phyloP scores from a whole-genome alignment of 1,140 invertebrate species.

The Vanessa atalanta region DNA sequence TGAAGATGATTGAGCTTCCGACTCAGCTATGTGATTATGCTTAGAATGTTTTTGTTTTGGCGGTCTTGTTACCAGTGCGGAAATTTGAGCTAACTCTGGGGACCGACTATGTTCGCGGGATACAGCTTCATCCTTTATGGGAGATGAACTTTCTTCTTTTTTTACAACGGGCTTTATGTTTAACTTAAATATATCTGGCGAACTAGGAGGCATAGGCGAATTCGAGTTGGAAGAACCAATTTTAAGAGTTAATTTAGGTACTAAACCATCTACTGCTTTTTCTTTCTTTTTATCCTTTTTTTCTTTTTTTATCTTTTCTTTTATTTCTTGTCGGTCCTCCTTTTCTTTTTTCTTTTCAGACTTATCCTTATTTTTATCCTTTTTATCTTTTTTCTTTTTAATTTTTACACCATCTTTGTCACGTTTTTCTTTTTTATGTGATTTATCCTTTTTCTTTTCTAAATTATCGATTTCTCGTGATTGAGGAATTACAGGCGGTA shows the following conservation, averaged over 20 bases:
- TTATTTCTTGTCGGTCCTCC: constrained; percentile 81
- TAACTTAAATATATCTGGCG: constrained; percentile 85
- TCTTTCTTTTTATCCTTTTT: constrained; percentile 84
- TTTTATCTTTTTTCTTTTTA: constrained; percentile 90
- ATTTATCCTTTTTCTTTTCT: constrained; percentile 85
- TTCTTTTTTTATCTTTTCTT: constrained; percentile 83
- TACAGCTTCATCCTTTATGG: constrained; percentile 59
- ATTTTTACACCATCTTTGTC: constrained; percentile 84
- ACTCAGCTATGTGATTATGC: constrained; percentile 63
- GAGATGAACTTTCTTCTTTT: constrained; percentile 78
- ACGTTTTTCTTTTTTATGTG: constrained; percentile 87
- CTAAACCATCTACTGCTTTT: constrained; percentile 78
- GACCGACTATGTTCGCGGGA: constrained; percentile 83
- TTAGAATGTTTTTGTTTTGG: constrained; percentile 83
- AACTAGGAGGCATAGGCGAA: constrained; percentile 84
- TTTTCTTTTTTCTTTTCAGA: constrained; percentile 82
- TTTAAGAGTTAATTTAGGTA: constrained; percentile 92
- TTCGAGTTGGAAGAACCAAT: constrained; percentile 83
- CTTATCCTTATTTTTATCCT: constrained; percentile 84
- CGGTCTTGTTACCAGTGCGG: constrained; percentile 88
- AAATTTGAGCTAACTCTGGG: constrained; percentile 90
- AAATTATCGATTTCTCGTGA: constrained; percentile 79
- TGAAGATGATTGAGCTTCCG: constrained; percentile 56
- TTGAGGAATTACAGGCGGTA: constrained; percentile 44
- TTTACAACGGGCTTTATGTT: constrained; percentile 88